Percentiles rank a stretch among this genome's conserved stretches.
These are phyloP conservation scores for Porites rus DNA, from an alignment of 92 coral and sea anemone genomes.

Conservation along the genomic window DNA sequence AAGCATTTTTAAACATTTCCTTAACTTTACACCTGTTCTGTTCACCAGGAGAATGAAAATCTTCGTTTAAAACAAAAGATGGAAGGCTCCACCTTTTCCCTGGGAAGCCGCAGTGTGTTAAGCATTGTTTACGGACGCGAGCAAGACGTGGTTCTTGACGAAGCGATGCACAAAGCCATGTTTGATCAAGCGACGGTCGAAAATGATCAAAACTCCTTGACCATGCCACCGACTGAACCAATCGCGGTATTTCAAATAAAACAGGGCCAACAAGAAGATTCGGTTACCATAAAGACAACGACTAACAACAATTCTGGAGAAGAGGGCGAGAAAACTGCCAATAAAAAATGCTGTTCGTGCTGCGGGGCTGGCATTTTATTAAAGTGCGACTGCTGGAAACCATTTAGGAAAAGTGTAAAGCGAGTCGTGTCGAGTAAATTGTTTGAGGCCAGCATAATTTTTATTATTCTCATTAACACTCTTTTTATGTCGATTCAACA, in stretches of 20 bases:
- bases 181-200: slow-evolving; percentile 67
- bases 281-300: background rate
- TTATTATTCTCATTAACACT: slow-evolving; percentile 88
- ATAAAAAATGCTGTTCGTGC: slow-evolving; percentile 21
- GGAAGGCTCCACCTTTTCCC: slow-evolving; percentile 60
- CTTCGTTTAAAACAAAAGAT: slow-evolving; percentile 45
- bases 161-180: slow-evolving; percentile 54
- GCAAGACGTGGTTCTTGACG: slow-evolving; percentile 57
- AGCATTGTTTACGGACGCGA: slow-evolving; percentile 80
- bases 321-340: background rate
- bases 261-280: slow-evolving; percentile 10
- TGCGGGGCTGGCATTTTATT: slow-evolving; percentile 13
- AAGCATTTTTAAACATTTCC: too few relatives aligned
- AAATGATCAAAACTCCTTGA: slow-evolving; percentile 45
- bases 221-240: slow-evolving; percentile 66
- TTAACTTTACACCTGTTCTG: too few relatives aligned
- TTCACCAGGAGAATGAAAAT: slow-evolving; percentile 67
- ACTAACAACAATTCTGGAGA: slow-evolving; percentile 3
- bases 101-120: slow-evolving; percentile 73
- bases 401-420: slow-evolving; percentile 45
- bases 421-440: slow-evolving; percentile 63
- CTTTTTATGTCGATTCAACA: slow-evolving; percentile 90
- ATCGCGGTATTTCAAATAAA: slow-evolving; percentile 72
- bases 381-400: slow-evolving; percentile 24
- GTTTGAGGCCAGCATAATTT: slow-evolving; percentile 80